These are phyloP conservation scores for Melanerpes formicivorus DNA, from an alignment of 2,113 vertebrate species.

Conservation along the genomic window DNA sequence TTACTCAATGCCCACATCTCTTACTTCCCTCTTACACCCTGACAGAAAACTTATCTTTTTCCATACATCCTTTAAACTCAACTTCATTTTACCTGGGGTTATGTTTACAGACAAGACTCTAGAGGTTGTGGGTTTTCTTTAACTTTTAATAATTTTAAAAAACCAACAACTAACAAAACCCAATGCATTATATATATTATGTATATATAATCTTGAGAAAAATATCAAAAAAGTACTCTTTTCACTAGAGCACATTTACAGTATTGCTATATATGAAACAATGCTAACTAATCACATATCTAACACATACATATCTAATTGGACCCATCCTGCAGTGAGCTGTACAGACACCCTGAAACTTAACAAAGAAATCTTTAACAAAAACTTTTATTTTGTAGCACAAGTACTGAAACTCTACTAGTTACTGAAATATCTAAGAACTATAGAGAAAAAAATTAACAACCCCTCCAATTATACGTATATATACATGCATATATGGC, in stretches of 20 bases:
- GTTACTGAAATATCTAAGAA: not conserved
- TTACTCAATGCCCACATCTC: not conserved
- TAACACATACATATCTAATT: accelerated
- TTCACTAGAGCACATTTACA: not conserved
- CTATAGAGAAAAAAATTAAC: not conserved
- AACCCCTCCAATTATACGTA: accelerated
- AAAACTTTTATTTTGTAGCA: not conserved
- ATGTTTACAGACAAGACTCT: not conserved
- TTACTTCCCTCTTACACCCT: accelerated
- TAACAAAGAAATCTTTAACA: not conserved
- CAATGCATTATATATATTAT: too few species aligned
- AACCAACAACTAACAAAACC: not conserved
- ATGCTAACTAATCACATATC: not conserved
- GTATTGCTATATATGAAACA: not conserved
- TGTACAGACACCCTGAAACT: not conserved
- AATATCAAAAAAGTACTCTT: not conserved
- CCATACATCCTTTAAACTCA: not conserved
- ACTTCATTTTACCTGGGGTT: not conserved
- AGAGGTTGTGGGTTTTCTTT: not conserved
- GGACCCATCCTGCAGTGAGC: not conserved
- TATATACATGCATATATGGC: accelerated
- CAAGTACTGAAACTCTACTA: not conserved
- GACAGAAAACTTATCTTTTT: not conserved
- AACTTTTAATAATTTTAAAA: not conserved
- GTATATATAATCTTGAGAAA: not conserved